Conservation (phyloP, 2,113 vertebrate genomes). For the Alces alces region DNA sequence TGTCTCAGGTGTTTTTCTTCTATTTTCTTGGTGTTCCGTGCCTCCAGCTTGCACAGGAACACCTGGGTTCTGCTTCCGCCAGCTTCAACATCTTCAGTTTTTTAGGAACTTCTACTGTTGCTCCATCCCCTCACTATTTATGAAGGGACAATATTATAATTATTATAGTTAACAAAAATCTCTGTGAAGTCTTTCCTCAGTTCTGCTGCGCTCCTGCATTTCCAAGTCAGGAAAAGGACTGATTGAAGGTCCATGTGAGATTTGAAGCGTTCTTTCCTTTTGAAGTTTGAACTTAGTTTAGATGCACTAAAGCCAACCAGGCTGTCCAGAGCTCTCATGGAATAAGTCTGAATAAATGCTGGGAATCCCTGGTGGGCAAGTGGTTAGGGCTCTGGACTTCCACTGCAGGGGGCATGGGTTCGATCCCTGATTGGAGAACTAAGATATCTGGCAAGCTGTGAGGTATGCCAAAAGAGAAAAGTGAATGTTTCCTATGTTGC, state of each 20-base stretch:
- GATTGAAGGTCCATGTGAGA: neutral
- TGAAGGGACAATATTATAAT: neutral
- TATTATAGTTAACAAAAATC: neutral
- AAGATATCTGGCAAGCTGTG: neutral
- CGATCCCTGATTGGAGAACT: neutral
- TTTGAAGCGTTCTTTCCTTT: neutral
- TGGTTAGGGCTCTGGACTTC: neutral
- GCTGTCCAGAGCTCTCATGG: neutral
- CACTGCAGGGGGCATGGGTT: neutral
- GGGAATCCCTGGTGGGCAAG: neutral
- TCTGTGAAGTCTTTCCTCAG: neutral
- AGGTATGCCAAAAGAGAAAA: neutral
- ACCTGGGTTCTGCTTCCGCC: neutral
- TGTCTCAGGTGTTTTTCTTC: neutral
- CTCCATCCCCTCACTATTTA: fast-evolving
- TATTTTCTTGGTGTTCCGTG: neutral
- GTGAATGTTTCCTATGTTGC: neutral
- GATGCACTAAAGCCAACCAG: neutral
- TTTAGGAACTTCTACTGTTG: neutral
- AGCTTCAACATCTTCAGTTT: neutral
- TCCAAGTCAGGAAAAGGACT: neutral
- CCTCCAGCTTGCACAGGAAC: neutral
- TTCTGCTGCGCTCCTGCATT: neutral
- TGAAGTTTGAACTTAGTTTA: neutral
- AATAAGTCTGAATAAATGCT: neutral